A percentile compares a stretch with the other conserved stretches of the same genome.
phyloP scores from a whole-genome alignment of 35 echinoderm and acorn worm species.

The Ophioderma brevispina region DNA sequence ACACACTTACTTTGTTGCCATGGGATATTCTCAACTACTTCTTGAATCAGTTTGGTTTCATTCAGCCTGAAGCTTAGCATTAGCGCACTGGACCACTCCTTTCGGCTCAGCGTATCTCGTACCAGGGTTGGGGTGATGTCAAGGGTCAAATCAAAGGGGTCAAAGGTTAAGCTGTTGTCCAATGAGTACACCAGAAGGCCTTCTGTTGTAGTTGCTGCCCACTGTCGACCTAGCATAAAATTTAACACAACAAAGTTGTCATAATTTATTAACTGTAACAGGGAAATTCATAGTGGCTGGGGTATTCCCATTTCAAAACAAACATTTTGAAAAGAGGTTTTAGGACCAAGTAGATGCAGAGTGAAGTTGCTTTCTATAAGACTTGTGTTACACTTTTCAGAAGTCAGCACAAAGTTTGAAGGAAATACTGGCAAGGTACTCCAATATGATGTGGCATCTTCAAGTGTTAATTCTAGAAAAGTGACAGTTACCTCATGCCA shows the following conservation, averaged over 20 bases:
- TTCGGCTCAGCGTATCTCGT: conserved; percentile 26
- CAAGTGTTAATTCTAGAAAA: too few relatives aligned
- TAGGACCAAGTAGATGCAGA: too few relatives aligned
- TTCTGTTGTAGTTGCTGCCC: conserved; percentile 97
- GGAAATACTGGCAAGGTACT: too few relatives aligned
- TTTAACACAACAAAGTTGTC: background rate
- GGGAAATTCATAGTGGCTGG: too few relatives aligned
- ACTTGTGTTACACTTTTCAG: too few relatives aligned
- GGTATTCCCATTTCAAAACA: too few relatives aligned
- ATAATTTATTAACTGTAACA: too few relatives aligned
- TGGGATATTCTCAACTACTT: conserved; percentile 84
- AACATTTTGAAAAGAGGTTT: too few relatives aligned
- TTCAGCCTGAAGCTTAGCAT: conserved; percentile 86
- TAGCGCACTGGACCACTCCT: conserved; percentile 81
- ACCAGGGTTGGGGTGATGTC: conserved; percentile 81
- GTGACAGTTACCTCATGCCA: too few relatives aligned
- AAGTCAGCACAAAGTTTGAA: too few relatives aligned
- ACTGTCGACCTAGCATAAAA: conserved; percentile 67
- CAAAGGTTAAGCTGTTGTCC: conserved; percentile 91
- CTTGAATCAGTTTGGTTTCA: conserved; percentile 78
- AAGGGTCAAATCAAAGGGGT: conserved; percentile 93
- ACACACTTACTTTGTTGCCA: conserved; percentile 64
- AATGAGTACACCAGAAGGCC: conserved; percentile 91
- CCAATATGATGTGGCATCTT: too few relatives aligned
- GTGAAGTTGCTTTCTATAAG: too few relatives aligned